Evolutionary conservation across 2,113 vertebrate genomes (phyloP).

Genomic region (Scytalopus superciliaris): DNA sequence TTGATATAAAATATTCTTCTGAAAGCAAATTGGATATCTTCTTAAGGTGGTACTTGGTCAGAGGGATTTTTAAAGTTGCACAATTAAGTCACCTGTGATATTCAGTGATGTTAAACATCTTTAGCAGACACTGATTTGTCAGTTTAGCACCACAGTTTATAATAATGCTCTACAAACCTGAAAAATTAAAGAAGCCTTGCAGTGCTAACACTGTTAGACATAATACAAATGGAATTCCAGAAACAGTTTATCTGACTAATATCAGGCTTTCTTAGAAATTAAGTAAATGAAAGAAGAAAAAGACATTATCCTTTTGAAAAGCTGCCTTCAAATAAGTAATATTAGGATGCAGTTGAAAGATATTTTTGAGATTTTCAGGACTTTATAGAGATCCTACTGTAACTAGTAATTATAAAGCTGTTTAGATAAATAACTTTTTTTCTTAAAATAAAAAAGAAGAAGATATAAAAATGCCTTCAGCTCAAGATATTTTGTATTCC

Average conservation of each 20-base stretch:
- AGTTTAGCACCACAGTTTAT: neutral
- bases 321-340: neutral
- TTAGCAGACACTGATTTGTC: neutral
- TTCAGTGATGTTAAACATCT: neutral
- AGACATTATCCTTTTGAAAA: neutral
- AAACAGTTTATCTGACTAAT: neutral
- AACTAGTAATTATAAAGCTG: neutral
- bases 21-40: neutral
- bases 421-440: neutral
- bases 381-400: neutral
- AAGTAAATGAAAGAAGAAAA: neutral
- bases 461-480: neutral
- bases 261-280: neutral
- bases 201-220: neutral
- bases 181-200: neutral
- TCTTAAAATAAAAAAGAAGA: neutral
- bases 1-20: neutral
- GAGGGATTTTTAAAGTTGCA: neutral
- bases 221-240: neutral
- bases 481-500: neutral
- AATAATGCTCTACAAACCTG: neutral
- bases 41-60: neutral
- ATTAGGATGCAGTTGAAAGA: neutral
- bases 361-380: neutral
- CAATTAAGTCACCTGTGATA: neutral